A percentile compares a stretch with the other conserved stretches of the same genome.
Evolutionary conservation across 2,888 invertebrate species (phyloP).

Genomic region (Amiota mariae): DNA sequence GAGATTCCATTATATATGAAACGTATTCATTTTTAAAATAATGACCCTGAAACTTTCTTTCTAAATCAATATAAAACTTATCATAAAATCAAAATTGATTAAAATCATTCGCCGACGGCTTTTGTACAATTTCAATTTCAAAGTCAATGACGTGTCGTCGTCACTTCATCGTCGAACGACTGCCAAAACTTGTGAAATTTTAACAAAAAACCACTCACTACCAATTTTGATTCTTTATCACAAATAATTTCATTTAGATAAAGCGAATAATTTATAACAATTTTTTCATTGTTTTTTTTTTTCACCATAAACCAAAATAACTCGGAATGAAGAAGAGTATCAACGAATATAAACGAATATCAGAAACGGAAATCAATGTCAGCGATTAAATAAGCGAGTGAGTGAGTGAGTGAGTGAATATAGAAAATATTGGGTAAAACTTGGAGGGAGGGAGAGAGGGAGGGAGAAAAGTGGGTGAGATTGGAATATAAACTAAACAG

Average conservation of each 20-base stretch:
- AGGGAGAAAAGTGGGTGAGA: too few relatives aligned
- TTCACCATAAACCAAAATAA: not conserved
- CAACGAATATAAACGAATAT: not conserved
- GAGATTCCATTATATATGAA: too few relatives aligned
- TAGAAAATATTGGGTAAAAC: not conserved
- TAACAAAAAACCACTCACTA: not conserved
- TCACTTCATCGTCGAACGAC: not conserved
- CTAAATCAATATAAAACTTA: not conserved
- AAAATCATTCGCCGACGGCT: constrained; percentile 4
- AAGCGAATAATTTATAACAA: constrained; percentile 47
- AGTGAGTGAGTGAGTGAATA: not conserved
- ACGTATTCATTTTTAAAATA: too few relatives aligned
- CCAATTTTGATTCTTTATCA: constrained; percentile 27
- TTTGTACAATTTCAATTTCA: constrained; percentile 7
- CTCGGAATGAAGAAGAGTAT: not conserved
- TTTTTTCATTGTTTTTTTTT: not conserved
- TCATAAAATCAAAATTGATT: too few relatives aligned
- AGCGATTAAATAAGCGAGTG: too few relatives aligned
- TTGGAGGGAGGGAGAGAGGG: too few relatives aligned
- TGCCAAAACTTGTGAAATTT: not conserved
- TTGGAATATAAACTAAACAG: too few relatives aligned
- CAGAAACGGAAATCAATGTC: too few relatives aligned
- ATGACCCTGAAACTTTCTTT: not conserved
- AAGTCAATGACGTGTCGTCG: constrained; percentile 26
- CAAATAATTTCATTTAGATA: constrained; percentile 42